A percentile compares a stretch with the other conserved stretches of the same genome.
These are phyloP conservation scores for Perodicticus potto DNA, from an alignment of 2,797 vertebrate genomes.

Conservation along the genomic window DNA sequence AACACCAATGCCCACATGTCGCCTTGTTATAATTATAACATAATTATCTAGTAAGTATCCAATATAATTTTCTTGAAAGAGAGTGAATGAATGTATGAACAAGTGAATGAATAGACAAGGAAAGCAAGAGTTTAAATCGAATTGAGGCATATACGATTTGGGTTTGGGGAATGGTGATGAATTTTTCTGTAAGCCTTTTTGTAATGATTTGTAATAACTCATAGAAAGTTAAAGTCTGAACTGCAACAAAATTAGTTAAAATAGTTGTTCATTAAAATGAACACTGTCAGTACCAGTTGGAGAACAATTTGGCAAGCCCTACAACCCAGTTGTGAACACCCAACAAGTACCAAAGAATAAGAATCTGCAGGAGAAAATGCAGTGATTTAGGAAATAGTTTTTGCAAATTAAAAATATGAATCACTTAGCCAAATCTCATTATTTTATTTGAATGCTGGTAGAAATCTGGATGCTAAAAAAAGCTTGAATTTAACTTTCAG, in stretches of 20 bases:
- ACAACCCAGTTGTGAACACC: background rate
- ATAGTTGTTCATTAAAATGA: background rate
- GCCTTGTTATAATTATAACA: background rate
- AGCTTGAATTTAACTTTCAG: background rate
- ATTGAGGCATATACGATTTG: background rate
- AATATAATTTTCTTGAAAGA: background rate
- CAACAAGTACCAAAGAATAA: background rate
- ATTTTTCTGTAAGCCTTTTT: background rate
- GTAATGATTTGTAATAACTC: background rate
- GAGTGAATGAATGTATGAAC: background rate
- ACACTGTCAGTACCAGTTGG: background rate
- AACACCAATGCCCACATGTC: background rate
- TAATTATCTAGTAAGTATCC: background rate
- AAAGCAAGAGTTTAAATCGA: background rate
- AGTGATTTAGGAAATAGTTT: slow-evolving; percentile 1
- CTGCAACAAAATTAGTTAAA: background rate
- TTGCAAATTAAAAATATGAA: slow-evolving; percentile 16
- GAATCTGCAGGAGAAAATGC: background rate
- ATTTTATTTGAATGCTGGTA: background rate
- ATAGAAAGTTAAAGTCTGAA: background rate
- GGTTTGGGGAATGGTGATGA: background rate
- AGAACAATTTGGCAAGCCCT: background rate
- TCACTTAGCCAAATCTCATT: background rate
- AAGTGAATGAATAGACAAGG: background rate
- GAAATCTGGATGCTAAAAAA: slow-evolving; percentile 5